These are phyloP conservation scores for Tachypleus tridentatus DNA, from an alignment of 1,140 invertebrate species.

Conservation along the genomic window DNA sequence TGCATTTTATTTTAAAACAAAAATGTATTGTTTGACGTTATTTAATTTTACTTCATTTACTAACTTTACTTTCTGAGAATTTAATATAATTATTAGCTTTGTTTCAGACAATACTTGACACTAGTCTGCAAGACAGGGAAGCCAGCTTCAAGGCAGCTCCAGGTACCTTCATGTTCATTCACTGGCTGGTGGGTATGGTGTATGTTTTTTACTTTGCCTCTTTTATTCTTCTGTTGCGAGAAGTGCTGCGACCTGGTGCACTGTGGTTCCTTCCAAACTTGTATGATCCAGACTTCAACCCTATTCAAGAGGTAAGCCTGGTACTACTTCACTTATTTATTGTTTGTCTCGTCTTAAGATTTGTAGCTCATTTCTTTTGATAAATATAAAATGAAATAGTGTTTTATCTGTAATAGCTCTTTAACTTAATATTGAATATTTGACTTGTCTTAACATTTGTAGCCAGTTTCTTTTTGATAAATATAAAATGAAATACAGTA, in stretches of 20 bases:
- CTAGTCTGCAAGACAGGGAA: slow-evolving; percentile 61
- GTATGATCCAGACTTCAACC: slow-evolving; percentile 98
- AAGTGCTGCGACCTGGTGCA: slow-evolving; percentile 88
- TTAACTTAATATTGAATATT: neutral
- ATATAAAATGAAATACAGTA: no score
- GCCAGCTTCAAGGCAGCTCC: slow-evolving; percentile 75
- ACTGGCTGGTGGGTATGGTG: slow-evolving; percentile 99
- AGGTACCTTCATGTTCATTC: slow-evolving; percentile 93
- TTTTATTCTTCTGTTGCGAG: slow-evolving; percentile 82
- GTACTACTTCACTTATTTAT: neutral
- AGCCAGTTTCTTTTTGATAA: no score
- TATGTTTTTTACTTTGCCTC: slow-evolving; percentile 99
- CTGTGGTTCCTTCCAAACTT: slow-evolving; percentile 94
- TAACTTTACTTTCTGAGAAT: no score
- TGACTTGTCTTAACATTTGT: no score
- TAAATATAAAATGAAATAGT: neutral
- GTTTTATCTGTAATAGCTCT: neutral
- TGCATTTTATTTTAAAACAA: no score
- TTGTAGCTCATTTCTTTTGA: neutral
- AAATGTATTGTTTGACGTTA: no score
- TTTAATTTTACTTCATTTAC: no score
- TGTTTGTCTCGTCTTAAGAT: neutral
- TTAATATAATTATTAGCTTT: neutral
- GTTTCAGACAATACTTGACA: slow-evolving; percentile 71
- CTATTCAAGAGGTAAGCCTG: slow-evolving; percentile 63